phyloP scores from a whole-genome alignment of 1,140 invertebrate genomes.

The Papilio helenus region DNA sequence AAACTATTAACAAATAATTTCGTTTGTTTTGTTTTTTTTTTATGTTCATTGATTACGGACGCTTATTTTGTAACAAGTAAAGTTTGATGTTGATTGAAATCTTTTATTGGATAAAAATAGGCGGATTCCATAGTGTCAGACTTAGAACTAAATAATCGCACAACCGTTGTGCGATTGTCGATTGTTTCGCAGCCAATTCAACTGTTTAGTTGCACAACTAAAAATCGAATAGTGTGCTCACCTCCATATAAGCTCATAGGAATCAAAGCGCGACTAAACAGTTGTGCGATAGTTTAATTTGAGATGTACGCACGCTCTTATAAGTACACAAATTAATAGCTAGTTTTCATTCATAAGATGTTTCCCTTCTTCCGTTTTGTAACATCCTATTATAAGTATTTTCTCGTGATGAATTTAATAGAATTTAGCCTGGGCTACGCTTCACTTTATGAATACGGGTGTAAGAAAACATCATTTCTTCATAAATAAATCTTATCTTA shows the following conservation, averaged over 20 bases:
- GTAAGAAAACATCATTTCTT: background rate
- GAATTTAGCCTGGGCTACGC: background rate
- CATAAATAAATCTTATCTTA: background rate
- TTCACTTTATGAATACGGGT: too few species aligned
- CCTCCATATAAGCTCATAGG: too few species aligned
- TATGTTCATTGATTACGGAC: background rate
- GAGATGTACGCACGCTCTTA: too few species aligned
- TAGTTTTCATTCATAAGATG: background rate
- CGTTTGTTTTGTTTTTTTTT: conserved; percentile 13
- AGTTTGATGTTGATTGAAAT: background rate
- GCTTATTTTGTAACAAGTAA: background rate
- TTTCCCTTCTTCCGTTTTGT: background rate
- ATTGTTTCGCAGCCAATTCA: background rate
- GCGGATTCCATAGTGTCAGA: background rate
- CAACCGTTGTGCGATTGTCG: too few species aligned
- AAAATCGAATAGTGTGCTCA: too few species aligned
- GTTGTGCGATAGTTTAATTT: too few species aligned
- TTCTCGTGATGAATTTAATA: background rate
- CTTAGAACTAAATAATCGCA: too few species aligned
- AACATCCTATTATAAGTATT: background rate
- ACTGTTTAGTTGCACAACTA: too few species aligned
- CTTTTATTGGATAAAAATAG: background rate
- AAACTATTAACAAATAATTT: conserved; percentile 34
- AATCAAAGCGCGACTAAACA: too few species aligned
- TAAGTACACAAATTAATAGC: background rate